Evolutionary conservation across 2,113 vertebrate species (phyloP), one percentile per base, ranked within the genome.

Genomic region (Glaucomys volans): DNA sequence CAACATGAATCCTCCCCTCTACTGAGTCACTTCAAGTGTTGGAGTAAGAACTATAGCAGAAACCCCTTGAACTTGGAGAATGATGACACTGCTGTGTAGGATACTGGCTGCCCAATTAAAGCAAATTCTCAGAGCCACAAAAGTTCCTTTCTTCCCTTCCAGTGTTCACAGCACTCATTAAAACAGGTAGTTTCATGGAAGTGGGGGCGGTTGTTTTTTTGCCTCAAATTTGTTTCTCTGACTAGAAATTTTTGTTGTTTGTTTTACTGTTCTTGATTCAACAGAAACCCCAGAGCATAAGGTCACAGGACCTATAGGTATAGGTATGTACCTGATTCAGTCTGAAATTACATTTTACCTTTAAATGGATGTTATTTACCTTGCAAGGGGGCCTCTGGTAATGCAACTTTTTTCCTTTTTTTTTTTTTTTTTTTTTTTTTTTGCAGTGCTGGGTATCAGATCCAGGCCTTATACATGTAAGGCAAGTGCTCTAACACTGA

Each of bases 281-380:
- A 66, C 26, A 50, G 57, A 85, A 95, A 82, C 18, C 57, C 66
- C 77, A 5, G 11, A 66, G 24, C 10, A 24, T 47, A 67, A 87
- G 12, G 14, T 67, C 14, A 2, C 81, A 75, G 24, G 40, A 72
- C 28, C 22, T n/a, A 69, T 0, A 72, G 40, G 8, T 82, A 22
- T 79, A 72, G 40, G 5, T 82, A 22, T 82, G 42, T 76, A 24
- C 17, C 76, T 71, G 44, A 76, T 54, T 66, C 89, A 69, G 54
- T 75, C 64, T 44, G 32, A 95, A 96, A 90, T 91, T 69, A 67
- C 10, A 62, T 64, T 94, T 87, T 47, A 76, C 44, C 87, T 95
- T 92, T 67, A 79, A 69, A 89, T 10, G 1, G 52, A 8, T 77
- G 69, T 50, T 62, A 66, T 76, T 81, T 76, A 59, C 4, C 18